Conservation (phyloP, 2,797 vertebrate genomes). For the Sternotherus odoratus region DNA sequence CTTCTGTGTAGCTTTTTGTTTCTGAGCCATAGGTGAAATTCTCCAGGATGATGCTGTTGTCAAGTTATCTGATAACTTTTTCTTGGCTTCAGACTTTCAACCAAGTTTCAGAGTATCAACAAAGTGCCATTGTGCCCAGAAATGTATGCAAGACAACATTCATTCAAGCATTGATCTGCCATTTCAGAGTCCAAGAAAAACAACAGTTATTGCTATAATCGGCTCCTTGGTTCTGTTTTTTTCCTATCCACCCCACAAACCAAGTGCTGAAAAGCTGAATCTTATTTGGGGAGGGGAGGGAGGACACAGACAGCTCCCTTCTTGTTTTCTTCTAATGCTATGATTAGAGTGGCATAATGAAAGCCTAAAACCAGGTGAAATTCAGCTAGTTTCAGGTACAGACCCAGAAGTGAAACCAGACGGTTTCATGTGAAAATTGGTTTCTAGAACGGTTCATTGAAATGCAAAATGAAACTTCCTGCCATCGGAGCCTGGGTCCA, state of each 20-base stretch:
- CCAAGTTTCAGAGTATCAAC: conserved; percentile 83
- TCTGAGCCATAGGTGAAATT: conserved; percentile 51
- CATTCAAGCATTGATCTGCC: conserved; percentile 83
- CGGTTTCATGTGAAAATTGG: background rate
- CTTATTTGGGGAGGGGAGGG: conserved; percentile 61
- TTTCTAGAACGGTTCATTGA: background rate
- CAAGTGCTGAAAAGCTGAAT: conserved; percentile 74
- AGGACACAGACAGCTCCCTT: conserved; percentile 33
- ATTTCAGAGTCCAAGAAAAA: conserved; percentile 82
- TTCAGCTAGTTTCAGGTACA: conserved; percentile 24
- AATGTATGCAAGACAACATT: conserved; percentile 84
- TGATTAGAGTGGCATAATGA: conserved; percentile 33
- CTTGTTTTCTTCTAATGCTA: conserved; percentile 21
- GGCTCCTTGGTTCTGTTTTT: conserved; percentile 84
- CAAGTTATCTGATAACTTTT: conserved; percentile 82
- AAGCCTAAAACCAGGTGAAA: conserved; percentile 15
- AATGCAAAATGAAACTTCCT: conserved; percentile 7
- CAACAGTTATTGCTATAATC: conserved; percentile 85
- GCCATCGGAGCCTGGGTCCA: rapidly evolving
- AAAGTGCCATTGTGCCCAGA: conserved; percentile 85
- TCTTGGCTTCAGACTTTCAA: conserved; percentile 82
- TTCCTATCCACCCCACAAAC: conserved; percentile 75
- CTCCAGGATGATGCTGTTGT: conserved; percentile 61
- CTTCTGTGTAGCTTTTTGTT: conserved; percentile 60
- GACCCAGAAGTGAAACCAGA: conserved; percentile 26